A percentile compares a stretch with the other conserved stretches of the same genome.
These are phyloP conservation scores for Mus caroli DNA, from an alignment of 2,797 vertebrate genomes.

Conservation along the genomic window DNA sequence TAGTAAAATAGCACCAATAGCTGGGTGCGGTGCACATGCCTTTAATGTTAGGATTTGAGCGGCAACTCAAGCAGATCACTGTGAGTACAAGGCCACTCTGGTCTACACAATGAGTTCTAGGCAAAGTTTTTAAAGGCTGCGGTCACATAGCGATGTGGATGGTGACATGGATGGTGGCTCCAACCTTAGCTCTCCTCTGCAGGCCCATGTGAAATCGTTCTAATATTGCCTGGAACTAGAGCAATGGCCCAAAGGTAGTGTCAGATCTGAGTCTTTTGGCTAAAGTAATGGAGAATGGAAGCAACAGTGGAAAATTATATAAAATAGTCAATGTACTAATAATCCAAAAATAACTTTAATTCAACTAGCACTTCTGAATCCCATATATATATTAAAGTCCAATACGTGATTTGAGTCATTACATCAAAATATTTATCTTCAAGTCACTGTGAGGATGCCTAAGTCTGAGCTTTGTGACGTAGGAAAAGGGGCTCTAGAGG, in stretches of 20 bases:
- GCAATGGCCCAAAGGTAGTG: neutral
- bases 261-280: neutral
- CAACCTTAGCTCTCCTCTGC: neutral
- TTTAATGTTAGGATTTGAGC: neutral
- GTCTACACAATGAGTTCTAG: neutral
- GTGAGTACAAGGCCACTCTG: neutral
- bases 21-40: neutral
- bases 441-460: neutral
- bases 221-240: neutral
- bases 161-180: neutral
- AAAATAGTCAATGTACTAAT: neutral
- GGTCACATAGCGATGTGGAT: neutral
- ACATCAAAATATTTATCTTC: neutral
- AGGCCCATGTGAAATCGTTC: neutral
- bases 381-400: too few relatives aligned
- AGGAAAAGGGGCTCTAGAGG: rapidly evolving
- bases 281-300: neutral
- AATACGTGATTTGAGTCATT: neutral
- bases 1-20: neutral
- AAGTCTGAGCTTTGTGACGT: neutral
- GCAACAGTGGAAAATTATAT: neutral
- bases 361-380: conserved; percentile 49
- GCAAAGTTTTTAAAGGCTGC: neutral
- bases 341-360: neutral
- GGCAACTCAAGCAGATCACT: neutral